A percentile compares a stretch with the other conserved stretches of the same genome.
Evolutionary conservation across 2,797 vertebrate genomes (phyloP).

Genomic region (Micrastur ruficollis): DNA sequence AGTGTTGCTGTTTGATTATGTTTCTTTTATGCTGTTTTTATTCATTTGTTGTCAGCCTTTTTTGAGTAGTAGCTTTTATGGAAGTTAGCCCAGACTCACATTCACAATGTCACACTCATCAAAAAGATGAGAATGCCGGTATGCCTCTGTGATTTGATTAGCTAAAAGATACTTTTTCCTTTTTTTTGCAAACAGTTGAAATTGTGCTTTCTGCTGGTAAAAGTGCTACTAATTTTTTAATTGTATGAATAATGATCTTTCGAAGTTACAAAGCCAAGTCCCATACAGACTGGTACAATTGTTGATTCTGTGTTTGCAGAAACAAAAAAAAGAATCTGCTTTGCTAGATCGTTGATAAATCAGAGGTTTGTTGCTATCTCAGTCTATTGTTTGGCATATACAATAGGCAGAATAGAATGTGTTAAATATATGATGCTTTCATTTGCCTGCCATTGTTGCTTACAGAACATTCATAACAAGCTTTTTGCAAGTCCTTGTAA

Average conservation of each 20-base stretch:
- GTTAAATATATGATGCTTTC: conserved; percentile 2
- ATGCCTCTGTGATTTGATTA: neutral
- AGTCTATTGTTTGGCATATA: neutral
- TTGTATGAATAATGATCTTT: neutral
- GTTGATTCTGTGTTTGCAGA: neutral
- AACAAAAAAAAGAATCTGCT: neutral
- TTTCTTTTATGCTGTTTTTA: neutral
- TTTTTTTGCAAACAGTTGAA: neutral
- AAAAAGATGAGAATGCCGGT: neutral
- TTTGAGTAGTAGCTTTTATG: neutral
- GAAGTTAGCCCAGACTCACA: neutral
- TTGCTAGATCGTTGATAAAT: neutral
- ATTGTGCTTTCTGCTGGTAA: neutral
- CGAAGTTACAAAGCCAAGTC: neutral
- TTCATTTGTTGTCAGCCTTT: neutral
- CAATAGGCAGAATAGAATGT: neutral
- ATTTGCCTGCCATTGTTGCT: neutral
- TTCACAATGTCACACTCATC: neutral
- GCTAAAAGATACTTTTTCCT: neutral
- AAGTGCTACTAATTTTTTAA: neutral
- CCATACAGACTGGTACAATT: neutral
- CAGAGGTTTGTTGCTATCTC: neutral
- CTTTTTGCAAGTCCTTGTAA: neutral
- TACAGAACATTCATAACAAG: neutral
- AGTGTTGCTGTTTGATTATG: neutral